Base-by-base conservation (phyloP, 1,140 invertebrate species). In the Caenorhabditis brenneri region DNA sequence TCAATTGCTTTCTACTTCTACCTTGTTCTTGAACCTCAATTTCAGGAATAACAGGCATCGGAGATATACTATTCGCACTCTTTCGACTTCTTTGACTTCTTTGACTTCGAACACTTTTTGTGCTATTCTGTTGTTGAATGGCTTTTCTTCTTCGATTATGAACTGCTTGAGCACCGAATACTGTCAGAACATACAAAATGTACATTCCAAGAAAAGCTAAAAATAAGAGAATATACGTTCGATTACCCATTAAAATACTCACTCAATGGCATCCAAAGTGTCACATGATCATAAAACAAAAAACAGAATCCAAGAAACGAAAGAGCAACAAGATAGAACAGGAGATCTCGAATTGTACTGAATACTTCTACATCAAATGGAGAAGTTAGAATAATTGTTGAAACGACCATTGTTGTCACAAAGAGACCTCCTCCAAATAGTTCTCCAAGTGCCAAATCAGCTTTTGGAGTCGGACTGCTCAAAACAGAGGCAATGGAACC, bases 321-420 rank as follows among this genome's bases (percentile, higher is more conserved):
- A 0, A 91, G 88, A 24, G 93, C 92, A 19, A 91, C 85, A 16
- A 94, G 88, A 88, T 94, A 94, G 89, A 94, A 94, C 42, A 92
- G 91, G 16, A 93, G 91, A 89, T 95, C 94, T 16, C 94, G 90
- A 5, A 80, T 39, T 49, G 48, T 53, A 53, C 51, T 53, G 33
- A 80, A 53, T 36, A 53, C 51, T 80, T 80, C 46, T 15, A 93
- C 88, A 58, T 92, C 90, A 89, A 94, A 95, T 1, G 94, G 93
- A 9, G 91, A 88, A 51, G 91, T 80, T 10, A 94, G 86, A 22
- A 93, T 92, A 2, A 95, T 92, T 12, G 92, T 91, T 2, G 94
- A 94, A 15, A 93, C 93, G n/a, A 94, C 93, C 5, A 94, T 91
- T 2, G 93, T 92, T 5, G 94, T 94, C 7, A 94, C 93, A 91